Conservation (phyloP, 2,797 vertebrate species). For the Eupleurogrammus muticus region DNA sequence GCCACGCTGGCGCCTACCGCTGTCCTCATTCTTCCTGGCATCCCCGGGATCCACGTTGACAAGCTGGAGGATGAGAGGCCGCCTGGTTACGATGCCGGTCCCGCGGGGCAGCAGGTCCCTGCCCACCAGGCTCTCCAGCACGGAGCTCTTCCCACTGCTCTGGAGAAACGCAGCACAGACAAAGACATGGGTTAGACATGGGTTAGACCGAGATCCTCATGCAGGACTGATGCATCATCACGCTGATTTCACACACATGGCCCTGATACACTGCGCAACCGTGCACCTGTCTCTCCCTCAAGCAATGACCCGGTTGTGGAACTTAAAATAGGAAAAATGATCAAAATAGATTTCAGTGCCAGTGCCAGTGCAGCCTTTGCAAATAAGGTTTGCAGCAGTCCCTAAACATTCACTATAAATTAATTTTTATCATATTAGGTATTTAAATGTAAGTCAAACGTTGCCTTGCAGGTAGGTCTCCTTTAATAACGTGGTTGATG, state of each 20-base stretch:
- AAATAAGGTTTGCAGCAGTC: conserved; percentile 30
- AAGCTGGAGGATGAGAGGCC: conserved; percentile 97
- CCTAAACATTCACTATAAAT: background rate
- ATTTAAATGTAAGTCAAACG: background rate
- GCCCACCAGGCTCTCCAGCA: conserved; percentile 97
- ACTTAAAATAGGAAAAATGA: conserved; percentile 43
- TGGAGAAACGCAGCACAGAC: conserved; percentile 74
- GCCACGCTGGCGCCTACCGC: conserved; percentile 77
- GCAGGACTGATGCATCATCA: background rate
- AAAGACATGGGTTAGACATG: background rate
- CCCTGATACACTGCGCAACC: background rate
- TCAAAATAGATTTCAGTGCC: conserved; percentile 52
- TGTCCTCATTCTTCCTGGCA: conserved; percentile 92
- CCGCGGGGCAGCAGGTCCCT: conserved; percentile 96
- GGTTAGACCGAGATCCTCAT: background rate
- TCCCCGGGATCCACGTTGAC: conserved; percentile 94
- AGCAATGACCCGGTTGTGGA: conserved; percentile 26
- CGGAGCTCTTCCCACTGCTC: conserved; percentile 99
- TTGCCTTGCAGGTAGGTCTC: background rate
- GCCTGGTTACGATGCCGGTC: conserved; percentile 94
- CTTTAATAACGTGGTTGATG: background rate
- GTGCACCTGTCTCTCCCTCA: conserved; percentile 20
- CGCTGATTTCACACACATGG: background rate
- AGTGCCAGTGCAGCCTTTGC: conserved; percentile 18
- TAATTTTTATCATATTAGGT: background rate